phyloP scores from a whole-genome alignment of 2,113 vertebrate genomes.

The Lophura nycthemera region DNA sequence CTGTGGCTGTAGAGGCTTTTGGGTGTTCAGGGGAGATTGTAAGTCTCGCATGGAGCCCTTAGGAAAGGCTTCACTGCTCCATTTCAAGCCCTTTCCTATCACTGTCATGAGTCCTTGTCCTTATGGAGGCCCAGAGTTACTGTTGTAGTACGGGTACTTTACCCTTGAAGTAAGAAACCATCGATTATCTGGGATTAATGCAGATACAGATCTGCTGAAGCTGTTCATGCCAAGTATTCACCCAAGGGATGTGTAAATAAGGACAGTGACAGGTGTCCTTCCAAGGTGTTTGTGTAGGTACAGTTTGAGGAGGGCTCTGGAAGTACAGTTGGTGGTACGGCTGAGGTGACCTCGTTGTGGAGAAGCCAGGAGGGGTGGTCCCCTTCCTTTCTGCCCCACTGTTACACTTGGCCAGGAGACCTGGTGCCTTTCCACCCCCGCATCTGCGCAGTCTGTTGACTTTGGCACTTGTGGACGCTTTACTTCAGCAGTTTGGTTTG shows the following conservation, averaged over 20 bases:
- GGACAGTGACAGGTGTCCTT: background rate
- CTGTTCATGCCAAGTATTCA: background rate
- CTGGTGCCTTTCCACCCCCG: background rate
- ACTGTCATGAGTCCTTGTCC: background rate
- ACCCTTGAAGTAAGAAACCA: background rate
- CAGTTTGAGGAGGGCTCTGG: background rate
- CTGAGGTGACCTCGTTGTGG: background rate
- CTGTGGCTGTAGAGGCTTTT: background rate
- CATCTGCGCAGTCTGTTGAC: background rate
- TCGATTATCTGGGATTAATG: background rate
- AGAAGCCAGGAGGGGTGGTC: background rate
- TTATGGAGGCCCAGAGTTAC: background rate
- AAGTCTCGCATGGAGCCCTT: background rate
- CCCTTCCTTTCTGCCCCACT: background rate
- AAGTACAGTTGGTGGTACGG: background rate
- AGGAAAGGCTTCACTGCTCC: background rate
- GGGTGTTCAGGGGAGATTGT: background rate
- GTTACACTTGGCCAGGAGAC: background rate
- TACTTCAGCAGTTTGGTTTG: background rate
- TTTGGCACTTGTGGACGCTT: background rate
- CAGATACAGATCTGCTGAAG: background rate
- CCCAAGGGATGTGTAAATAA: background rate
- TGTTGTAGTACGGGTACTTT: accelerated
- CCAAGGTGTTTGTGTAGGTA: accelerated
- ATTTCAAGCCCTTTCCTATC: background rate